Evolutionary conservation across 1,140 invertebrate genomes (phyloP).

Genomic region (Diorhabda carinulata): DNA sequence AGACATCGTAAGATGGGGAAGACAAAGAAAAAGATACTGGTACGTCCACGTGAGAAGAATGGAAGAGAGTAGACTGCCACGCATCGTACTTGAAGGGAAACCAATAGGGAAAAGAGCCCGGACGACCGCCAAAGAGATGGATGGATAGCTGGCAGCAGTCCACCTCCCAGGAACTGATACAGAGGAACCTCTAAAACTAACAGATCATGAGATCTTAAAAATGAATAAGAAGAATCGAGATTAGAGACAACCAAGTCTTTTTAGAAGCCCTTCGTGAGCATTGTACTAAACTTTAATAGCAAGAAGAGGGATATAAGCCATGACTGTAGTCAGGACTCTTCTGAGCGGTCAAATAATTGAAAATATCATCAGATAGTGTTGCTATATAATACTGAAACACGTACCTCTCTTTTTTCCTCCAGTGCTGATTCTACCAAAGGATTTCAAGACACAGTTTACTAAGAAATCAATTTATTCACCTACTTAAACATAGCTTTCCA

Average conservation of each 20-base stretch:
- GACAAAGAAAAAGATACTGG: no score
- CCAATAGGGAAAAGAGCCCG: not conserved
- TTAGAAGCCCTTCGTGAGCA: not conserved
- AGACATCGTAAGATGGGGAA: not conserved
- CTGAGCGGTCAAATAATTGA: no score
- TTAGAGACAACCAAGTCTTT: not conserved
- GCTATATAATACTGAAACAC: no score
- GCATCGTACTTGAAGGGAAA: not conserved
- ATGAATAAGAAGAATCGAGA: not conserved
- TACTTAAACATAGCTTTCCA: no score
- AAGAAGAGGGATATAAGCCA: no score
- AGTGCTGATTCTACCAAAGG: no score
- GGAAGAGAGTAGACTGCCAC: not conserved
- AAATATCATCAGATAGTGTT: no score
- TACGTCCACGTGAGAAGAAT: not conserved
- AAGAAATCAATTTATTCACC: no score
- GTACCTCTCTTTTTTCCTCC: no score
- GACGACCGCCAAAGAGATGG: not conserved
- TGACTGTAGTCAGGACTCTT: no score
- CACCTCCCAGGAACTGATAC: not conserved
- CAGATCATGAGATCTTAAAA: not conserved
- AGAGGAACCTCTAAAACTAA: not conserved
- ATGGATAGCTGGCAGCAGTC: not conserved
- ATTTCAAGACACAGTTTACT: no score
- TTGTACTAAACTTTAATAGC: no score